Evolutionary conservation across 2,797 vertebrate species (phyloP), one percentile per base, ranked within the genome.

Genomic region (Sebastes kiyomatsui): DNA sequence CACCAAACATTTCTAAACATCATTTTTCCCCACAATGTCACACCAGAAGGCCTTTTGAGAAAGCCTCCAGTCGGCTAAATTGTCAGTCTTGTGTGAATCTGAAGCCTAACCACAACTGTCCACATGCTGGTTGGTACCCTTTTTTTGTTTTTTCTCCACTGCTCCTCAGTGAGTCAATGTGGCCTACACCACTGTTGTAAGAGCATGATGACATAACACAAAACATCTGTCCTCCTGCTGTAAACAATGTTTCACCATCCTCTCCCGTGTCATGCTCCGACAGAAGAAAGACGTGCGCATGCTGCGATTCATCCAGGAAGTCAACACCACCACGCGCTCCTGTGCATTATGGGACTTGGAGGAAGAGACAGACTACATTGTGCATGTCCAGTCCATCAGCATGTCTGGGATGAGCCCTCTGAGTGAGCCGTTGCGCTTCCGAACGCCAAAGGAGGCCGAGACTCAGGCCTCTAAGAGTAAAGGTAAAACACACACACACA

Each of bases 261-360:
- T 80, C 13, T 60, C 25, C 46, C 13, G 1, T 78, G 20, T 88
- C 49, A 2, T 28, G 2, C 64, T 66, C 55, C 66, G 27, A 86
- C 94, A 99, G 98, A 98, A 98, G 94, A 99, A 98, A 93, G 97
- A 98, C 2, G 97, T 98, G 83, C 96, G 96, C 91, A 99, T 98
- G 98, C 95, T 99, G 87, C 97, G 98, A 82, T 98, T 99, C 94
- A 99, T 99, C 95, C 98, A 99, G 95, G 98, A 99, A 94, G 97
- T 99, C 92, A 99, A 99, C 96, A 99, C 98, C 84, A 99, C 98
- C 93, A 99, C 97, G 1, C 97, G 96, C 85, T 99, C 97, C 62
- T 99, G 98, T 86, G 97, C 97, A 93, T 96, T 99, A 93, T 99
- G 98, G 98, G 98, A 99, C 93, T 95, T 99, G 90, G 98, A 99